These are phyloP conservation scores for Potamilus streckersoni DNA, from an alignment of 1,140 invertebrate genomes.

Conservation along the genomic window DNA sequence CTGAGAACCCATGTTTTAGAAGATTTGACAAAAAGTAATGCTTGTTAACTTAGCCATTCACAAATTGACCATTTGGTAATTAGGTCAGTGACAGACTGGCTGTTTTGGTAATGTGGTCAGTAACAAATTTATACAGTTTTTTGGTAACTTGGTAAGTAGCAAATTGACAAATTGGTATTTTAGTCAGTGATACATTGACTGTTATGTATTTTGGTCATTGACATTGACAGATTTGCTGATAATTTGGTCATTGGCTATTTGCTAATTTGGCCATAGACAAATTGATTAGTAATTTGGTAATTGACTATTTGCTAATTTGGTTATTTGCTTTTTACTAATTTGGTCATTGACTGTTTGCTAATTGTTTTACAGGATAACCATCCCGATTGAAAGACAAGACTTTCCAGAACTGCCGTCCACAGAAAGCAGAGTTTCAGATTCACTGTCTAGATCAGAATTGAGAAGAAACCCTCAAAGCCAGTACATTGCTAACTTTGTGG, in stretches of 20 bases:
- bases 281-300: background rate
- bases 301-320: background rate
- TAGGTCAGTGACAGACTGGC: background rate
- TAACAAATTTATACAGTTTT: too few species aligned
- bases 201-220: background rate
- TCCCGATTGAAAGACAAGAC: constrained; percentile 42
- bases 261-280: background rate
- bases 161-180: too few species aligned
- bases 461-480: constrained; percentile 38
- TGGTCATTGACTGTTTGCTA: background rate
- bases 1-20: too few species aligned
- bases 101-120: background rate
- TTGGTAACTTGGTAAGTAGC: too few species aligned
- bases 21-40: too few species aligned
- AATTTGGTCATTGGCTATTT: background rate
- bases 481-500: constrained; percentile 46
- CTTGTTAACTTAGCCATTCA: too few species aligned
- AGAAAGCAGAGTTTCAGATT: constrained; percentile 10
- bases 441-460: constrained; percentile 22
- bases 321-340: background rate
- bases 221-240: too few species aligned
- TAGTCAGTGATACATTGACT: too few species aligned
- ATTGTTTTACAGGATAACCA: constrained; percentile 41
- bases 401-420: constrained; percentile 29
- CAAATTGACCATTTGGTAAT: too few species aligned